Evolutionary conservation across 2,113 vertebrate species (phyloP).

Genomic region (Arizona elegans): DNA sequence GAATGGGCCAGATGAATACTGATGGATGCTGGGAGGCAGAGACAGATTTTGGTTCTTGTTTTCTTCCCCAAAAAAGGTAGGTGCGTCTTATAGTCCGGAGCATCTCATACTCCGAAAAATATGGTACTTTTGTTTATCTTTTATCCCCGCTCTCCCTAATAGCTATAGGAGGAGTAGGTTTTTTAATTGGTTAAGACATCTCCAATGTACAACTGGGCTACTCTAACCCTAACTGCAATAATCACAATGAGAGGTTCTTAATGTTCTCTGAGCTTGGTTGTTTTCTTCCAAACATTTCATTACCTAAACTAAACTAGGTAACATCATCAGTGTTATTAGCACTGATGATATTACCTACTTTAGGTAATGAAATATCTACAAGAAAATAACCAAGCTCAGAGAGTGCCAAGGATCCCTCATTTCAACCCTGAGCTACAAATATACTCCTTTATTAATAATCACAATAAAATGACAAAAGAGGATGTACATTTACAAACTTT

Average conservation of each 20-base stretch:
- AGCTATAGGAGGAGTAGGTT: neutral
- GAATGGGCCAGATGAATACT: no score
- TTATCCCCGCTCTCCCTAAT: neutral
- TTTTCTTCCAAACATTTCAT: neutral
- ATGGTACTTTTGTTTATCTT: neutral
- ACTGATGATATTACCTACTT: neutral
- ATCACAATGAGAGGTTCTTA: neutral
- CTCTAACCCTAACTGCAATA: neutral
- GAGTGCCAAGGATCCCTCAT: neutral
- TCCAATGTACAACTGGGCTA: neutral
- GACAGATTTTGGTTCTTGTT: no score
- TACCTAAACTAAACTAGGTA: neutral
- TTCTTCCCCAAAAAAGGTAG: no score
- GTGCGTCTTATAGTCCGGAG: no score
- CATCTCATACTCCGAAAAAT: no score
- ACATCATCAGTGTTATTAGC: neutral
- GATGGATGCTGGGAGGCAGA: no score
- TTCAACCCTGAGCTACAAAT: neutral
- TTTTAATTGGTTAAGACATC: neutral
- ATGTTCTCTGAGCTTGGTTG: neutral
- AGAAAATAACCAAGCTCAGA: no score
- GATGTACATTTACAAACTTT: neutral
- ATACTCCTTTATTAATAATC: neutral
- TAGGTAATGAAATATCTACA: neutral
- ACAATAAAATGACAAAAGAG: neutral